Conservation (phyloP, 2,888 invertebrate genomes). For the Notodonta dromedarius region DNA sequence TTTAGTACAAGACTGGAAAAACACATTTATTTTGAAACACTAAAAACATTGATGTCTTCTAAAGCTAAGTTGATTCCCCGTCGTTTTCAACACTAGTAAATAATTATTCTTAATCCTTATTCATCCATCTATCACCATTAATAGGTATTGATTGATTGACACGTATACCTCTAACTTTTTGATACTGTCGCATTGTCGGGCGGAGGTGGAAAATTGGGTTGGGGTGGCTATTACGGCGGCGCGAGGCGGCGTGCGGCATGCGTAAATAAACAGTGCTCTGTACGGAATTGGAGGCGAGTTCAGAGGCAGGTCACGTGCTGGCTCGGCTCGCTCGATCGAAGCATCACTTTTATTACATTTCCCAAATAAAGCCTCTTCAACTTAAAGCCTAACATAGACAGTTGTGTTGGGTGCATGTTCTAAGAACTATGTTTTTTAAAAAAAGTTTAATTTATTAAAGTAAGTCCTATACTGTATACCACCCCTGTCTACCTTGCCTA, state of each 20-base stretch:
- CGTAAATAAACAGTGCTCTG: slow-evolving; percentile 64
- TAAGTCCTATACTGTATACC: too few species aligned
- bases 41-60: too few species aligned
- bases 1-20: too few species aligned
- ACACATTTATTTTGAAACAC: too few species aligned
- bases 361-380: slow-evolving; percentile 64
- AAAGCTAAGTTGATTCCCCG: too few species aligned
- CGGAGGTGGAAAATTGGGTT: slow-evolving; percentile 47
- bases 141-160: neutral
- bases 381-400: slow-evolving; percentile 40
- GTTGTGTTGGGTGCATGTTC: too few species aligned
- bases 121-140: too few species aligned
- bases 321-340: slow-evolving; percentile 51
- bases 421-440: neutral
- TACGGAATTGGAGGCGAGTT: slow-evolving; percentile 54
- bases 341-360: slow-evolving; percentile 77
- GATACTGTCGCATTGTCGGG: slow-evolving; percentile 23
- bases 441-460: neutral
- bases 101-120: too few species aligned
- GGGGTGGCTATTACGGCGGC: slow-evolving; percentile 50
- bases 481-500: too few species aligned
- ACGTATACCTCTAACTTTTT: slow-evolving; percentile 5
- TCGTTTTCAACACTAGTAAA: too few species aligned
- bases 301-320: slow-evolving; percentile 69
- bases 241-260: slow-evolving; percentile 55